A percentile compares a stretch with the other conserved stretches of the same genome.
phyloP scores from a whole-genome alignment of 2,113 vertebrate genomes.

The Fregata magnificens region DNA sequence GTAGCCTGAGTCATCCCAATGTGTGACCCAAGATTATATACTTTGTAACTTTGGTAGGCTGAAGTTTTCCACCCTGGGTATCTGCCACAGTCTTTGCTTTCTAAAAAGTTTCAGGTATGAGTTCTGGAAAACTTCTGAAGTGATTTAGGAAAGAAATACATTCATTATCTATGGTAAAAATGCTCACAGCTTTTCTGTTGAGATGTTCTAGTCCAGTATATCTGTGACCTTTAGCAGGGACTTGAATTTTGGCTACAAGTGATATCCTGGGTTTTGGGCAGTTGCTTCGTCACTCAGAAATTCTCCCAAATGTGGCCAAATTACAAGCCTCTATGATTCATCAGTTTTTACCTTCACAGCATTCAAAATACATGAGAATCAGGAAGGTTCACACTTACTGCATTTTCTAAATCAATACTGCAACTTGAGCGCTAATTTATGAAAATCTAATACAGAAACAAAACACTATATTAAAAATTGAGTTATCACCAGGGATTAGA shows the following conservation, averaged over 20 bases:
- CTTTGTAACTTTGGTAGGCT: neutral
- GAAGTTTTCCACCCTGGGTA: neutral
- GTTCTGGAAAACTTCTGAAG: neutral
- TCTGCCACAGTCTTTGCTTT: neutral
- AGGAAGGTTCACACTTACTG: neutral
- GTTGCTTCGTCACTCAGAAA: neutral
- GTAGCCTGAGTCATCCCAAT: neutral
- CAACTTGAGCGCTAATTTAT: conserved; percentile 49
- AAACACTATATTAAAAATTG: conserved; percentile 48
- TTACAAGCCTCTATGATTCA: neutral
- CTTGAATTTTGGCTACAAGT: neutral
- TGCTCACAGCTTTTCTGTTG: neutral
- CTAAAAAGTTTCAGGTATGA: neutral
- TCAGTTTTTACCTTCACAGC: neutral
- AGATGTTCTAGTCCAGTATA: neutral
- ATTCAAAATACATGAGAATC: neutral
- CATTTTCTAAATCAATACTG: conserved; percentile 39
- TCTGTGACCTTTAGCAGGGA: neutral
- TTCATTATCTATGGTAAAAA: neutral
- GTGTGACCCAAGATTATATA: neutral
- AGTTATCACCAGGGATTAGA: conserved; percentile 27
- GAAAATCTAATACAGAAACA: conserved; percentile 60
- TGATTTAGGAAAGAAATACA: neutral
- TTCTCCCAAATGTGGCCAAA: neutral
- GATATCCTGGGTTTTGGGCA: neutral